Evolutionary conservation across 2,113 vertebrate genomes (phyloP), one percentile per base, ranked within the genome.

Genomic region (Pardalotus punctatus): DNA sequence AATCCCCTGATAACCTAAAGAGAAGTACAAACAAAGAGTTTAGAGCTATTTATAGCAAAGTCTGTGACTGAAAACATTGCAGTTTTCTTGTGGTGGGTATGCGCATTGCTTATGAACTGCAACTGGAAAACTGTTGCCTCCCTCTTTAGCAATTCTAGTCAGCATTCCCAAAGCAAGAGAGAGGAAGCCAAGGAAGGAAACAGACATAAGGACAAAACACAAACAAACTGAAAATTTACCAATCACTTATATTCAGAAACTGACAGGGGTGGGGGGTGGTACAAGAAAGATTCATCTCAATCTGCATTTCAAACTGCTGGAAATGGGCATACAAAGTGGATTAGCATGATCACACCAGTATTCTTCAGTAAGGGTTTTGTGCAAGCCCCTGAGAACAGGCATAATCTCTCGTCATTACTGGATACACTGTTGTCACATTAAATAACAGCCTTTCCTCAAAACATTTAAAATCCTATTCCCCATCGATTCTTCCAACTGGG

Each of bases 191-290:
- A 83, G 79, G 85, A 95, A 95, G 58, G 93, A 96, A 96, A 86
- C 67, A 88, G 92, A 86, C 90, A 88, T 91, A 95, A 95, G 92
- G 95, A 95, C 48, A 84, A 87, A 93, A 93, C 0, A 21, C 96
- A 95, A 97, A 96, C 96, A 97, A 95, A 95, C 80, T 51, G 76
- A 96, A 96, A 76, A 94, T 91, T 79, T 94, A 96, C 87, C 79
- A 24, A 78, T 94, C 70, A 11, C 61, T 95, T 80, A 72, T 70
- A 91, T 61, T 72, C 73, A 90, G 90, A 90, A 91, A 73, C 43
- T 24, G 27, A 66, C n/a, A 48, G 14, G 8, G 23, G 20, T 29
- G 22, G 35, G 21, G 27, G 42, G 10, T 20, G 14, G 19, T 36
- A 54, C 14, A 28, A 53, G 66, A 53, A 93, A 82, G n/a, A 79